Conservation (phyloP, 2,888 invertebrate species). For the Chymomyza amoena region DNA sequence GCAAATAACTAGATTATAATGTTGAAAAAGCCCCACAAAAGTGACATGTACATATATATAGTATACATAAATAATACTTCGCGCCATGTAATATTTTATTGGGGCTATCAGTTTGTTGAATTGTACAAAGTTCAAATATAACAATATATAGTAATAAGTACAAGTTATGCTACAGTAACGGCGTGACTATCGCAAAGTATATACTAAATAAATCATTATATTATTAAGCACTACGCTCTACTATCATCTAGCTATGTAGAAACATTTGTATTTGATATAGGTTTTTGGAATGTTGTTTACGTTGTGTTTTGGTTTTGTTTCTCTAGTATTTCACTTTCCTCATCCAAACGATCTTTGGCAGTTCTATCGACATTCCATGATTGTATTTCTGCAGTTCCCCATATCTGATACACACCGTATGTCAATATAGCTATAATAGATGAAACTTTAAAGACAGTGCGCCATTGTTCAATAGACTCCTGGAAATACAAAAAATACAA, state of each 20-base stretch:
- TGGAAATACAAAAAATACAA: slow-evolving; percentile 16
- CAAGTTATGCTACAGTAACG: not conserved
- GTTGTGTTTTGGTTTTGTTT: slow-evolving; percentile 37
- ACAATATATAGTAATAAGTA: not conserved
- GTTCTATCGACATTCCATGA: slow-evolving; percentile 70
- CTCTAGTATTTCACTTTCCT: slow-evolving; percentile 57
- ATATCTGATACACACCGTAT: slow-evolving; percentile 83
- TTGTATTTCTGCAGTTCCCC: slow-evolving; percentile 83
- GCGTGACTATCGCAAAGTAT: not conserved
- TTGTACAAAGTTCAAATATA: not conserved
- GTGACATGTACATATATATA: not conserved
- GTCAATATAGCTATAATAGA: slow-evolving; percentile 82
- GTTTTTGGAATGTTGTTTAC: slow-evolving; percentile 30
- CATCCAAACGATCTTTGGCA: slow-evolving; percentile 28
- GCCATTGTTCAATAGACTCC: slow-evolving; percentile 80
- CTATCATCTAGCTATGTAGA: not conserved
- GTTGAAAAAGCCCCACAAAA: not conserved
- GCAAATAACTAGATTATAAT: not conserved
- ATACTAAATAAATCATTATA: not conserved
- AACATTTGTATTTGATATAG: not conserved
- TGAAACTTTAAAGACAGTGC: slow-evolving; percentile 83
- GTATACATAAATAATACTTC: not conserved
- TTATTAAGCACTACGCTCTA: not conserved
- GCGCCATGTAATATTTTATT: not conserved
- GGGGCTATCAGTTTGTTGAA: not conserved